Percentiles rank a stretch among this genome's conserved stretches.
phyloP scores from a whole-genome alignment of 2,797 vertebrate genomes.

The Distichodus sexfasciatus region DNA sequence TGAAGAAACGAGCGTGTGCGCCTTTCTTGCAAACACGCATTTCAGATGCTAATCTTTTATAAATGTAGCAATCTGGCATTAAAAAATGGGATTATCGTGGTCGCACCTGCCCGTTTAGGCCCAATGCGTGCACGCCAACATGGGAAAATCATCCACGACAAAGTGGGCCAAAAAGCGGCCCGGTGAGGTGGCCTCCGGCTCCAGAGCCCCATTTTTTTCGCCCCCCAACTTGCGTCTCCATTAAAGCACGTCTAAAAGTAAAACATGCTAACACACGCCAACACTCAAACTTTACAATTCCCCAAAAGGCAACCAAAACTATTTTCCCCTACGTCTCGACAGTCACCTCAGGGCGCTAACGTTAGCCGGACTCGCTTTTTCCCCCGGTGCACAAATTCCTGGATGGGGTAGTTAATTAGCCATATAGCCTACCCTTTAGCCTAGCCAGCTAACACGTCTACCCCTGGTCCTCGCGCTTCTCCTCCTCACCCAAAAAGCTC shows the following conservation, averaged over 20 bases:
- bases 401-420: neutral
- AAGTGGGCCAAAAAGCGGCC: constrained; percentile 61
- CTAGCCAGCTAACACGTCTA: neutral
- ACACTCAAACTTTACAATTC: too few species aligned
- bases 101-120: too few species aligned
- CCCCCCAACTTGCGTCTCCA: neutral
- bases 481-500: neutral
- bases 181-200: constrained; percentile 52
- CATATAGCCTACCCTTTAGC: neutral
- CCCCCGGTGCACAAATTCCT: neutral
- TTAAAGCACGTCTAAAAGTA: neutral
- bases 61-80: too few species aligned
- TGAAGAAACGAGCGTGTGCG: neutral
- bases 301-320: too few species aligned
- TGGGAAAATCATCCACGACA: neutral
- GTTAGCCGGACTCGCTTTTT: neutral
- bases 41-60: too few species aligned
- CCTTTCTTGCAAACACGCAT: neutral
- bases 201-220: constrained; percentile 12
- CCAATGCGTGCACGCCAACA: neutral
- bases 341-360: neutral
- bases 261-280: neutral
- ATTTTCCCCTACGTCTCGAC: too few species aligned
- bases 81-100: too few species aligned
- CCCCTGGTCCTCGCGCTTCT: neutral